A percentile compares a stretch with the other conserved stretches of the same genome.
phyloP scores from a whole-genome alignment of 2,113 vertebrate species.

The Gopherus flavomarginatus region DNA sequence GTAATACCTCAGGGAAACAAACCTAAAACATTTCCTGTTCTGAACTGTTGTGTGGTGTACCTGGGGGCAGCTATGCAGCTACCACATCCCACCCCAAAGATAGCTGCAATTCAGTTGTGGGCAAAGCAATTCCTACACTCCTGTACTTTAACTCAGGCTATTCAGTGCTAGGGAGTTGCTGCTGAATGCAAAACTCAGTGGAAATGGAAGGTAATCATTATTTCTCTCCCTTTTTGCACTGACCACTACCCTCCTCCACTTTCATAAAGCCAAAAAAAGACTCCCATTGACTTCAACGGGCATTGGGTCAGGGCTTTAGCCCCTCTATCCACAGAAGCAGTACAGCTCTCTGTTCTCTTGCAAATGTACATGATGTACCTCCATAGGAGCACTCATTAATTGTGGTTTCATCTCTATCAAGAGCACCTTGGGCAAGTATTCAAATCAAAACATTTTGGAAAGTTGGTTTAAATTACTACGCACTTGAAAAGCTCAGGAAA shows the following conservation, averaged over 20 bases:
- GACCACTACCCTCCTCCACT: background rate
- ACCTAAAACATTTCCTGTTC: background rate
- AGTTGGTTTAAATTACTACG: background rate
- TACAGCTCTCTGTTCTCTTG: background rate
- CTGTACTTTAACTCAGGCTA: background rate
- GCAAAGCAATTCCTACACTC: background rate
- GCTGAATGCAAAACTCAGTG: background rate
- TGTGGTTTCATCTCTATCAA: background rate
- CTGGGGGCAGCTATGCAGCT: background rate
- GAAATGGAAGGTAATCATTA: background rate
- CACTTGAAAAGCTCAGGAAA: background rate
- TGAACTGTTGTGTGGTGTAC: background rate
- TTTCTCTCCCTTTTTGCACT: background rate
- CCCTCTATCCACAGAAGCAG: background rate
- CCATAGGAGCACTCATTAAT: background rate
- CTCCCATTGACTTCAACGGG: background rate
- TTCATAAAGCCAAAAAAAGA: background rate
- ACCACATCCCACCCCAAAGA: background rate
- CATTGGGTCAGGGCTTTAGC: background rate
- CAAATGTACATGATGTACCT: background rate
- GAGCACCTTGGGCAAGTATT: fast-evolving
- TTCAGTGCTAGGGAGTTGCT: background rate
- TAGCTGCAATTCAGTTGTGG: background rate
- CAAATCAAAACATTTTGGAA: background rate
- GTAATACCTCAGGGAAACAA: background rate